phyloP scores from a whole-genome alignment of 2,888 invertebrate genomes.

The Papilio gigon region DNA sequence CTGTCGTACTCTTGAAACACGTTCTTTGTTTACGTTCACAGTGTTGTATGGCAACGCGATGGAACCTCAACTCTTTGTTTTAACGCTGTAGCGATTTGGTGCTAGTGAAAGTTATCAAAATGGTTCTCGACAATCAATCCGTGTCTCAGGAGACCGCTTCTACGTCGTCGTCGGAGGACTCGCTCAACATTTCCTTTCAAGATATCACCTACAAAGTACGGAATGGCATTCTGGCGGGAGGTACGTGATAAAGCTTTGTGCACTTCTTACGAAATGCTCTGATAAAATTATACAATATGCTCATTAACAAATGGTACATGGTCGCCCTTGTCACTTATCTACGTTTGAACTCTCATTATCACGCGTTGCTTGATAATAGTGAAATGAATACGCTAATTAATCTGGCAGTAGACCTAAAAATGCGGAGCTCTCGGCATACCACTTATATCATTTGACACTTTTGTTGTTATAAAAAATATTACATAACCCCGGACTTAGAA shows the following conservation, averaged over 20 bases:
- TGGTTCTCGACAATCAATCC: conserved; percentile 68
- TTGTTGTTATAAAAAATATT: conserved; percentile 31
- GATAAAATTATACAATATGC: conserved; percentile 40
- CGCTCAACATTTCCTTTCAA: conserved; percentile 85
- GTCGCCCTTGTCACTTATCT: conserved; percentile 49
- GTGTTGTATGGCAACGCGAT: conserved; percentile 61
- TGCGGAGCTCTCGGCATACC: background rate
- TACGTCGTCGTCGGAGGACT: conserved; percentile 68
- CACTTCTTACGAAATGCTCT: conserved; percentile 27
- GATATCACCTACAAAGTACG: conserved; percentile 85
- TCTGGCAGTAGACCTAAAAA: conserved; percentile 25
- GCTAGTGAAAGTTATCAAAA: conserved; percentile 58
- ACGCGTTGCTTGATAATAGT: conserved; percentile 49
- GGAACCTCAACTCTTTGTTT: conserved; percentile 55
- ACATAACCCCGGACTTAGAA: conserved; percentile 16
- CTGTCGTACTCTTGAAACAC: conserved; percentile 42
- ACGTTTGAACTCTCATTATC: conserved; percentile 50
- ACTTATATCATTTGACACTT: conserved; percentile 33
- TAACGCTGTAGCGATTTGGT: conserved; percentile 52
- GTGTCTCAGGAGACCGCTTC: conserved; percentile 72
- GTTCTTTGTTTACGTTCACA: conserved; percentile 71
- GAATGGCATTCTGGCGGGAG: conserved; percentile 80
- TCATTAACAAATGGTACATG: conserved; percentile 45
- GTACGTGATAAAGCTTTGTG: conserved; percentile 63
- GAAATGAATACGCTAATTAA: conserved; percentile 42